These are phyloP conservation scores for Paradoxurus hermaphroditus DNA, from an alignment of 2,113 vertebrate genomes.

Conservation along the genomic window DNA sequence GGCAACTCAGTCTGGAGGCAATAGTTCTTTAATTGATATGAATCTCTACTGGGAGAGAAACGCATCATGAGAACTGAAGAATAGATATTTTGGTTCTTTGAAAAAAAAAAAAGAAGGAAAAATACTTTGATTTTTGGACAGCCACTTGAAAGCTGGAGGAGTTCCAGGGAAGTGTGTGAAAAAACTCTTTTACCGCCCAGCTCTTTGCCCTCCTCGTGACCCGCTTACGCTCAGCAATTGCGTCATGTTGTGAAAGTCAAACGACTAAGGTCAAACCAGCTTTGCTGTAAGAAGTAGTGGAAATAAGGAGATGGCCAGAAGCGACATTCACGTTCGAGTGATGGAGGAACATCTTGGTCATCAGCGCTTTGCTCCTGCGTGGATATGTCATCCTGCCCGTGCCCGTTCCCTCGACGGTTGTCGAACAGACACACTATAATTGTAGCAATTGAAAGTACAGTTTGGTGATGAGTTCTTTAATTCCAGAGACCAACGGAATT, in stretches of 20 bases:
- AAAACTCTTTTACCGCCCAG: neutral
- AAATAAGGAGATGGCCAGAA: neutral
- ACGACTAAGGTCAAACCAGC: neutral
- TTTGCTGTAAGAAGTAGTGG: neutral
- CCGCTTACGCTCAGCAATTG: neutral
- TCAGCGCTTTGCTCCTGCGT: neutral
- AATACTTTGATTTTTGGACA: neutral
- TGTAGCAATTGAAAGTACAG: neutral
- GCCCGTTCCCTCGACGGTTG: neutral
- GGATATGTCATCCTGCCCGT: neutral
- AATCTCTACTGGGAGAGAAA: neutral
- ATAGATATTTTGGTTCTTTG: neutral
- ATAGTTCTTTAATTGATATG: neutral
- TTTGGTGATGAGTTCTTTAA: accelerated
- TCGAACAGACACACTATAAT: neutral
- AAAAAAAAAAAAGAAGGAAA: neutral
- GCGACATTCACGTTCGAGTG: neutral
- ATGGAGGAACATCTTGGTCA: neutral
- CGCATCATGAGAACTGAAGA: neutral
- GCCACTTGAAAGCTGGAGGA: neutral
- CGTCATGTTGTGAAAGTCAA: neutral
- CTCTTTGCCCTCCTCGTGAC: neutral
- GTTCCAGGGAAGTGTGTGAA: neutral
- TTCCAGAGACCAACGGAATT: neutral
- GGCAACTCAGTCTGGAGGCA: neutral